Conservation (phyloP, 2,888 invertebrate species). For the Quadriops clusia region DNA sequence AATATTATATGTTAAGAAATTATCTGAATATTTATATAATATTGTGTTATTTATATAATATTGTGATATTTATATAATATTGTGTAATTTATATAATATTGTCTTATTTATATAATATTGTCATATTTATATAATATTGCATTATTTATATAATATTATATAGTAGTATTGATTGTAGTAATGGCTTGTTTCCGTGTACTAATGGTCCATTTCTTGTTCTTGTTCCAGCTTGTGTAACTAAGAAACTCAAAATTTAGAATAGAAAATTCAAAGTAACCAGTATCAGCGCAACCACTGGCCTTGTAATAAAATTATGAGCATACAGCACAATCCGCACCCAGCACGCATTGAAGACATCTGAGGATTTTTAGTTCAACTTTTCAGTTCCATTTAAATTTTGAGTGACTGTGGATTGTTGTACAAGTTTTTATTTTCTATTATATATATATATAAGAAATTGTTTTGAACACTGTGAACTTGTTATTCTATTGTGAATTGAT, state of each 20-base stretch:
- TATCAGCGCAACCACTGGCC: conserved; percentile 36
- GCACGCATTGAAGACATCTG: conserved; percentile 86
- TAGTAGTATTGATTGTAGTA: no score
- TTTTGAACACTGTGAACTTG: conserved; percentile 9
- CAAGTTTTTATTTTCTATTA: conserved; percentile 14
- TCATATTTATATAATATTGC: no score
- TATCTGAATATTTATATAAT: no score
- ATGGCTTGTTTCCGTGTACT: no score
- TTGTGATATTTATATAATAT: conserved; percentile 2
- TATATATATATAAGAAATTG: conserved; percentile 10
- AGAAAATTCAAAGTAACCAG: conserved; percentile 42
- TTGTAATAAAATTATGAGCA: conserved; percentile 22
- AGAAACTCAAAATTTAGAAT: conserved; percentile 42
- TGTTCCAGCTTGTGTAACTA: conserved; percentile 56
- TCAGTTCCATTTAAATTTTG: conserved; percentile 34
- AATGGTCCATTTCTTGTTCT: conserved; percentile 23
- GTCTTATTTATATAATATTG: no score
- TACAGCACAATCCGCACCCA: conserved; percentile 60
- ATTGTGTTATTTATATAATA: background rate
- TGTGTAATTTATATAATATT: no score
- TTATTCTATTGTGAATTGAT: conserved; percentile 18
- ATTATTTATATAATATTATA: no score
- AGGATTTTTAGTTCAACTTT: conserved; percentile 54
- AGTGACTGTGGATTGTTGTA: conserved; percentile 36
- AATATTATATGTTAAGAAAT: no score